Conservation (phyloP, 2,888 invertebrate genomes). For the Sycophila texana region DNA sequence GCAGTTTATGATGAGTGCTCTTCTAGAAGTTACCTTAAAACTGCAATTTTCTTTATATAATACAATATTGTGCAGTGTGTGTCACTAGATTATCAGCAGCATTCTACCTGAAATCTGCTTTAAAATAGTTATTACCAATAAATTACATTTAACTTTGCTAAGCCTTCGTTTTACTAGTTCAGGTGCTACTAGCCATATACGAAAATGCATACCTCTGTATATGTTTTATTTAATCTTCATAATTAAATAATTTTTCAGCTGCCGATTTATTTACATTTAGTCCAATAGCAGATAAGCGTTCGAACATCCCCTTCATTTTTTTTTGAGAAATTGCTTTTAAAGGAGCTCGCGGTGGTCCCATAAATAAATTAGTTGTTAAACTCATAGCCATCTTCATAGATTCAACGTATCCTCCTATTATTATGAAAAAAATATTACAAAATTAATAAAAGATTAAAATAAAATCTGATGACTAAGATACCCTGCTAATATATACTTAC, state of each 20-base stretch:
- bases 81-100: background rate
- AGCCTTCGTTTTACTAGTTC: no score
- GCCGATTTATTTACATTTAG: constrained; percentile 37
- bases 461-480: no score
- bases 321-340: constrained; percentile 76
- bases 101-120: background rate
- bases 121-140: background rate
- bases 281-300: constrained; percentile 61
- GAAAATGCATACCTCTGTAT: no score
- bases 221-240: no score
- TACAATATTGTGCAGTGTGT: constrained; percentile 26
- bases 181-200: no score
- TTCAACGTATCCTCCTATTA: constrained; percentile 81
- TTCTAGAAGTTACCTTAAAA: constrained; percentile 62
- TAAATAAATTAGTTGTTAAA: constrained; percentile 77
- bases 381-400: constrained; percentile 84
- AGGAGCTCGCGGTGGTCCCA: constrained; percentile 81
- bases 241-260: background rate
- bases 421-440: background rate
- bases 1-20: constrained; percentile 63
- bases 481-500: constrained; percentile 61
- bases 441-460: no score
- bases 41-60: constrained; percentile 61
- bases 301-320: constrained; percentile 70
- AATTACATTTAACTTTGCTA: no score